Evolutionary conservation across 2,888 invertebrate genomes (phyloP).

Genomic region (Chymomyza caudatula): DNA sequence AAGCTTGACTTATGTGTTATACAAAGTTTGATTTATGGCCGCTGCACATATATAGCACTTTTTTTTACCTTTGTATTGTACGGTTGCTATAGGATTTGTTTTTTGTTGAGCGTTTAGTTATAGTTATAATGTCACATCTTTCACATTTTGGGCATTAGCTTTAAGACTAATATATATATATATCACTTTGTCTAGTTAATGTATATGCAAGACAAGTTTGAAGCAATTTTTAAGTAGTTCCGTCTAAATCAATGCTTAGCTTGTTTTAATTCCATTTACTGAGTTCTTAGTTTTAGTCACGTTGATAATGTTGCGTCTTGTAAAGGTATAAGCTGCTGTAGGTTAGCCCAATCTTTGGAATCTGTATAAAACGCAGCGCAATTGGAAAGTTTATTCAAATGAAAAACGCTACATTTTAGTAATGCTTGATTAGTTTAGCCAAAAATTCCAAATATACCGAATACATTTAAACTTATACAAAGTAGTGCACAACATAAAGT

Average conservation of each 20-base stretch:
- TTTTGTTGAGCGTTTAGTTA: constrained; percentile 15
- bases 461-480: too few relatives aligned
- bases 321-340: constrained; percentile 53
- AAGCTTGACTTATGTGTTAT: not conserved
- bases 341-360: constrained; percentile 61
- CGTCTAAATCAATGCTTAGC: not conserved
- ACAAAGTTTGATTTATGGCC: not conserved
- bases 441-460: not conserved
- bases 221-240: not conserved
- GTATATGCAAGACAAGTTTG: constrained; percentile 5
- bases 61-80: not conserved
- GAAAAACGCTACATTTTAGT: constrained; percentile 19
- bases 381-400: not conserved
- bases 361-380: constrained; percentile 45
- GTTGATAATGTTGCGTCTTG: constrained; percentile 28
- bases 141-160: constrained; percentile 7
- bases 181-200: not conserved
- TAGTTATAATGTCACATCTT: not conserved
- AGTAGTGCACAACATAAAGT: not conserved
- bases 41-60: not conserved
- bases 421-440: constrained; percentile 12
- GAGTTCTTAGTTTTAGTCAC: constrained; percentile 26
- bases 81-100: not conserved
- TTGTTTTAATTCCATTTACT: not conserved
- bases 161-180: not conserved